Evolutionary conservation across 2,888 invertebrate species (phyloP).

Genomic region (Drosophila nr. perissopoda): DNA sequence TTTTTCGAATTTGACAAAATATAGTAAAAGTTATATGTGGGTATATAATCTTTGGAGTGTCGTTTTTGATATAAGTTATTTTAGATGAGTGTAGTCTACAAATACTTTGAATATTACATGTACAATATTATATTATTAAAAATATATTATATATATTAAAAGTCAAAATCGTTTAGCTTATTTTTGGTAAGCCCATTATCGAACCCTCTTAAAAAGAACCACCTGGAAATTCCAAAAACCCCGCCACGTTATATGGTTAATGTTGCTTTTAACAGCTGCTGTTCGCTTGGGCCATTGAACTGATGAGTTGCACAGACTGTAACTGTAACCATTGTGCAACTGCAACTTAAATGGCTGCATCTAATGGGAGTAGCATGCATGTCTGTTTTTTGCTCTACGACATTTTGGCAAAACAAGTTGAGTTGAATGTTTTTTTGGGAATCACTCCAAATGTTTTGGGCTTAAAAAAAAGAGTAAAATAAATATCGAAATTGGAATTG

Average conservation of each 20-base stretch:
- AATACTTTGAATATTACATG: too few relatives aligned
- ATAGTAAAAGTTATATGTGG: neutral
- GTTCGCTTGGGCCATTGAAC: constrained; percentile 5
- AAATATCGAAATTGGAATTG: constrained; percentile 58
- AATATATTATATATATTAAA: too few relatives aligned
- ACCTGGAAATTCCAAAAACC: neutral
- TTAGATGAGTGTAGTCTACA: neutral
- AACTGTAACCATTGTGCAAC: constrained; percentile 14
- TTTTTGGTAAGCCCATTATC: neutral
- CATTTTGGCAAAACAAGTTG: constrained; percentile 23
- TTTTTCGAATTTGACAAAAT: neutral
- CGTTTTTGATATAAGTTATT: neutral
- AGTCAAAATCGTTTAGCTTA: neutral
- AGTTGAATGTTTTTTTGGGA: constrained; percentile 22
- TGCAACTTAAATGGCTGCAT: constrained; percentile 14
- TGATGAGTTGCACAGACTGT: neutral
- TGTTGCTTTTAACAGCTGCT: constrained; percentile 5
- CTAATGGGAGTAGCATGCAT: constrained; percentile 29
- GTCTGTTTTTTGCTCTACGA: constrained; percentile 49
- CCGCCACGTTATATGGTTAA: constrained; percentile 13
- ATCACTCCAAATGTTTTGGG: constrained; percentile 20
- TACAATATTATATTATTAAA: too few relatives aligned
- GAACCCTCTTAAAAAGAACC: neutral
- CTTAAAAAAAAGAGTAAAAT: constrained; percentile 8
- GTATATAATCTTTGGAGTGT: neutral